Base-by-base conservation (phyloP, 2,797 vertebrate species). In the Dicrostonyx torquatus region DNA sequence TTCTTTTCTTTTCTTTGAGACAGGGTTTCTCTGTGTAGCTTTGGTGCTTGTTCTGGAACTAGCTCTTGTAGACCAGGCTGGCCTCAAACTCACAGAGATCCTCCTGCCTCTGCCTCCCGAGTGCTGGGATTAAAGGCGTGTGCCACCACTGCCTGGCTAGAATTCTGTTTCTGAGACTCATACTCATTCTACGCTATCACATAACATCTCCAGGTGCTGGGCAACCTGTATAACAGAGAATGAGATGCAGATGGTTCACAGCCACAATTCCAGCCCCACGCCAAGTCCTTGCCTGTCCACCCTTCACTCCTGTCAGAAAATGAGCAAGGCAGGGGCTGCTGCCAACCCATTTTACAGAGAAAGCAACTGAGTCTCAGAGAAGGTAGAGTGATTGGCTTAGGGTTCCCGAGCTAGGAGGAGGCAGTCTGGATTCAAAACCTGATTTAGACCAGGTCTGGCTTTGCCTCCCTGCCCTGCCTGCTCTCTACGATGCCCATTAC, bases 301-400 rank as follows among this genome's bases (percentile, higher is more conserved):
- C 8, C n/a, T 60, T 9, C 2, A n/a, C 48, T 48, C 53, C 37
- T 20, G 70, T 22, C 58, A 7, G 66, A 64, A 26, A 37, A 24
- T 11, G 40, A 62, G 45, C 78, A 34, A 1, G 78, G 78, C 11
- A 73, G 83, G 87, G 58, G 34, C 43, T 62, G 50, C 80, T 43
- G 64, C 89, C 13, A 60, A 12, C 89, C 78, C 91, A 62, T 64
- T 37, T 37, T 90, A 53, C 89, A 64, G 83, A 82, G 66, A 83
- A 64, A 88, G 78, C 22, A 45, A 90, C 13, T 18, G 89, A 94
- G 93, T 80, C 68, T 37, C 31, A 84, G 62, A 75, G 94, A 78
- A 45, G 40, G 58, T 2, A 18, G 79, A 78, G 24, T 0, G 77
- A 80, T 55, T n/a, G 48, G 45, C n/a, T 22, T 4, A 53, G 37